Conservation (phyloP, 2,113 vertebrate genomes). For the Erpornis zantholeuca region DNA sequence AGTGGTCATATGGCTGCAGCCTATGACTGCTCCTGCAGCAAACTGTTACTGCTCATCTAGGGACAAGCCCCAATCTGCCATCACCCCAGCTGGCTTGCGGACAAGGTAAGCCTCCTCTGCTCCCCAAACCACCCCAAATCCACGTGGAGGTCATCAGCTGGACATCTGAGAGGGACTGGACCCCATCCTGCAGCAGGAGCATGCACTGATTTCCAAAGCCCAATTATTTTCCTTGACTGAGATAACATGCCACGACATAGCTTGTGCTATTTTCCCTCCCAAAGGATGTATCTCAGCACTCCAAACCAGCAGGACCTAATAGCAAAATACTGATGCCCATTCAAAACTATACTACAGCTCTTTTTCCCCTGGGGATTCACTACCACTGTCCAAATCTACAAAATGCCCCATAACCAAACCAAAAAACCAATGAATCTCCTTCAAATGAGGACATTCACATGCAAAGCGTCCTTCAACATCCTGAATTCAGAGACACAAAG, state of each 20-base stretch:
- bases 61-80: background rate
- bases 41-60: background rate
- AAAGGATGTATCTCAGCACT: background rate
- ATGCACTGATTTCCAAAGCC: background rate
- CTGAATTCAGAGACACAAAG: background rate
- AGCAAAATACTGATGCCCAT: background rate
- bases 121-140: background rate
- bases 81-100: rapidly evolving
- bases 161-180: background rate
- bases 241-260: background rate
- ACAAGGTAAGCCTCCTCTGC: background rate
- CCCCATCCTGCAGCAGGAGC: background rate
- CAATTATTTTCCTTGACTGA: background rate
- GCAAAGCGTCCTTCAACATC: background rate
- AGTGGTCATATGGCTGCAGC: background rate
- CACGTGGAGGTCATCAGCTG: background rate
- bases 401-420: background rate
- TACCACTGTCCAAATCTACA: background rate
- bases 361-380: background rate
- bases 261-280: background rate
- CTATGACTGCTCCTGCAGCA: background rate
- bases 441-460: background rate
- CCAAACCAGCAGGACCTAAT: background rate
- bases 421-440: background rate
- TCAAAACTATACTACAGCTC: background rate